A percentile compares a stretch with the other conserved stretches of the same genome.
Conservation (phyloP, 2,797 vertebrate species). For the Sebastes melanostomus region DNA sequence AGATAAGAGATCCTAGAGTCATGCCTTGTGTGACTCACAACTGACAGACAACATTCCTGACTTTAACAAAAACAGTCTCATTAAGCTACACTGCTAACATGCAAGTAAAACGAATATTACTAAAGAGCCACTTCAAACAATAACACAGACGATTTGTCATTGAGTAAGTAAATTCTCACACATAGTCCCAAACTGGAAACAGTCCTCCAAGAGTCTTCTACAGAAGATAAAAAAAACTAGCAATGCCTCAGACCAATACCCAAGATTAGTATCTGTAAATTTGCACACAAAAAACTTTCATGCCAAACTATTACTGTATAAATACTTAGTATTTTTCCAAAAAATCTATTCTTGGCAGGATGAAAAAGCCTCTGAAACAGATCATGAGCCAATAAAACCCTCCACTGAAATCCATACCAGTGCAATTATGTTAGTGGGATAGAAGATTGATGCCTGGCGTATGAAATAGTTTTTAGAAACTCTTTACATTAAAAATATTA, state of each 20-base stretch:
- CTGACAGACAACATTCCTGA: neutral
- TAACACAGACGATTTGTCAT: neutral
- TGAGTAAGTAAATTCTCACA: neutral
- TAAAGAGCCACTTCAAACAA: neutral
- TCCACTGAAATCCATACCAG: neutral
- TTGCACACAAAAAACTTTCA: neutral
- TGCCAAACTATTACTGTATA: neutral
- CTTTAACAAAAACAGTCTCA: neutral
- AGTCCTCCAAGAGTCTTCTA: neutral
- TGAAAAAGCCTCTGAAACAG: neutral
- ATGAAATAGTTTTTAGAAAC: neutral
- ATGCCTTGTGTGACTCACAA: neutral
- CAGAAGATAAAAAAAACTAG: neutral
- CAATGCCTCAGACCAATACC: neutral
- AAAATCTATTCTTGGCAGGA: neutral
- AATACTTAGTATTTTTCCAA: neutral
- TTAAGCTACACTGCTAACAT: no score
- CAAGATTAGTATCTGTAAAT: neutral
- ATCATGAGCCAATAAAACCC: neutral
- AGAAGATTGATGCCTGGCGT: neutral
- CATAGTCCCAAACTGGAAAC: neutral
- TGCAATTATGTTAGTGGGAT: neutral
- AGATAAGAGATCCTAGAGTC: conserved; percentile 6
- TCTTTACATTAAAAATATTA: neutral
- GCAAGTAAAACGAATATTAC: neutral